These are phyloP conservation scores for Raphicerus campestris DNA, from an alignment of 2,113 vertebrate genomes.

Conservation along the genomic window DNA sequence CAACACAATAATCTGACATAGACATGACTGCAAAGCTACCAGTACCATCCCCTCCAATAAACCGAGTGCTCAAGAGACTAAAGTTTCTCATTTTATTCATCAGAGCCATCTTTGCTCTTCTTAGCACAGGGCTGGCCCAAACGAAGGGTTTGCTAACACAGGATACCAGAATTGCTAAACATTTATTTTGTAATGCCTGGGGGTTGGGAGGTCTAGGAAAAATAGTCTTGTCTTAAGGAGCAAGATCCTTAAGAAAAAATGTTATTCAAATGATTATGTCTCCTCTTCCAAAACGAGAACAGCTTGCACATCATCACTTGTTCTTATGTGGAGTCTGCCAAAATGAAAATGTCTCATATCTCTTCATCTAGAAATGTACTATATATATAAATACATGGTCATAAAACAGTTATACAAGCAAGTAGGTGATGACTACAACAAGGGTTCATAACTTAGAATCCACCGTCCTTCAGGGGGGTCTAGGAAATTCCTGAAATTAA, in stretches of 20 bases:
- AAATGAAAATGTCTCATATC: background rate
- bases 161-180: background rate
- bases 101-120: background rate
- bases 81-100: background rate
- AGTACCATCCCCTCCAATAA: background rate
- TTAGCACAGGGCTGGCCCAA: background rate
- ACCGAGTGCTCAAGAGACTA: background rate
- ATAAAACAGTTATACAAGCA: background rate
- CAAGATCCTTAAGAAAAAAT: conserved; percentile 15
- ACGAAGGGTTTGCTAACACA: background rate
- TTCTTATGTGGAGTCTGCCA: background rate
- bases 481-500: background rate
- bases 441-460: background rate
- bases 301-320: background rate
- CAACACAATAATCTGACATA: background rate
- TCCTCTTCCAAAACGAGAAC: background rate
- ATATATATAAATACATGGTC: background rate
- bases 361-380: background rate
- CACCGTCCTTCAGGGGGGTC: background rate
- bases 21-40: background rate
- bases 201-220: background rate
- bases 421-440: background rate
- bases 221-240: conserved; percentile 1
- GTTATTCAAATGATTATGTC: background rate
- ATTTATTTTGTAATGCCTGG: background rate